Conservation (phyloP, 2,888 invertebrate species). For the Cryptus armator region DNA sequence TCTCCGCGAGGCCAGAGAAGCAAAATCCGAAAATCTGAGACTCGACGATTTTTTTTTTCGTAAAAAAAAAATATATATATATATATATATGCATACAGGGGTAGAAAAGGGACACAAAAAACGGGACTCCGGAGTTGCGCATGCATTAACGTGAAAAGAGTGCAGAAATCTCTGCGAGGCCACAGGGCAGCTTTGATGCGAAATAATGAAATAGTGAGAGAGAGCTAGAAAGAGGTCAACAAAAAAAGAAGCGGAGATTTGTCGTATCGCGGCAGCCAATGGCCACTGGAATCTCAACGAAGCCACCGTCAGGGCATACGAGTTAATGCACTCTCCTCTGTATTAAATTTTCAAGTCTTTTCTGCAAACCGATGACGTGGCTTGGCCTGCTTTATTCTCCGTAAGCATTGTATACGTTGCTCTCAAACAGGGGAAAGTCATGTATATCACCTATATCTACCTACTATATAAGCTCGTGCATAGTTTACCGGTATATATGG, state of each 20-base stretch:
- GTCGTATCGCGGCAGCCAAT: slow-evolving; percentile 5
- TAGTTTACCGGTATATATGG: slow-evolving; percentile 6
- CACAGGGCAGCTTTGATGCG: slow-evolving; percentile 7
- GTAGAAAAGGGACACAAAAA: slow-evolving; percentile 6
- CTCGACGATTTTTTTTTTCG: background rate
- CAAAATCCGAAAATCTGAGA: background rate
- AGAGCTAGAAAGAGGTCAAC: background rate
- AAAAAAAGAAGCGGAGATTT: slow-evolving; percentile 10
- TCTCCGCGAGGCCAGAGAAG: background rate
- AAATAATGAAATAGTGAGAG: slow-evolving; percentile 49
- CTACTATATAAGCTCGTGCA: background rate
- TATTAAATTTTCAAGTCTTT: slow-evolving; percentile 47
- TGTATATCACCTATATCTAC: background rate
- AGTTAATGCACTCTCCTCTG: slow-evolving; percentile 34
- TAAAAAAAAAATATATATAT: background rate
- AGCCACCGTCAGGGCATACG: slow-evolving; percentile 9
- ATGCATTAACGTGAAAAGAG: slow-evolving; percentile 18
- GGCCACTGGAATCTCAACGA: slow-evolving; percentile 42
- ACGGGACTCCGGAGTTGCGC: slow-evolving; percentile 12
- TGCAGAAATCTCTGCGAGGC: slow-evolving; percentile 16
- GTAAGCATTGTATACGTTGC: slow-evolving; percentile 2
- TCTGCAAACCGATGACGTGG: slow-evolving; percentile 9
- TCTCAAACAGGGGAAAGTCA: background rate
- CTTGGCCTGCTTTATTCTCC: background rate
- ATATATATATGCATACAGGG: slow-evolving; percentile 12